Evolutionary conservation across 2,797 vertebrate species (phyloP).

Genomic region (Falco novaeseelandiae): DNA sequence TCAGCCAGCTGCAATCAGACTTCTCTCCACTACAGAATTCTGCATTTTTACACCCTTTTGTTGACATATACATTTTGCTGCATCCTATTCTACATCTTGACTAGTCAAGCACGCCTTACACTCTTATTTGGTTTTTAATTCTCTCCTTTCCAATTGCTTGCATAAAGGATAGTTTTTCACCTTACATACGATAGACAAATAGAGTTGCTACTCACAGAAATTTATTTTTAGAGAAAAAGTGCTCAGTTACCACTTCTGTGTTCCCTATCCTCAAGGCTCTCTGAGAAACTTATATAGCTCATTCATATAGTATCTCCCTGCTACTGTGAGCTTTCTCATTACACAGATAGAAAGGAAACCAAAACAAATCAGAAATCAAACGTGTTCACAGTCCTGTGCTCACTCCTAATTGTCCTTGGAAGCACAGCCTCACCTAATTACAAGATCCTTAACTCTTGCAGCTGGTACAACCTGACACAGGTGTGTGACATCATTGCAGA

Average conservation of each 20-base stretch:
- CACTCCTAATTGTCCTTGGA: background rate
- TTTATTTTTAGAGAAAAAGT: background rate
- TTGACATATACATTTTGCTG: background rate
- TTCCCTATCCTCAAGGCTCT: background rate
- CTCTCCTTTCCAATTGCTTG: background rate
- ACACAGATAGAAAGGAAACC: background rate
- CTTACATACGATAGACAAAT: background rate
- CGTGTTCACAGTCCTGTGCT: background rate
- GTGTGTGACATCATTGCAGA: background rate
- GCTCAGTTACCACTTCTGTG: background rate
- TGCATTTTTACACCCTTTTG: background rate
- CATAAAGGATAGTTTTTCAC: background rate
- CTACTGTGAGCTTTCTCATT: background rate
- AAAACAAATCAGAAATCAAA: background rate
- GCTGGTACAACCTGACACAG: background rate
- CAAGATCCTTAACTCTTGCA: background rate
- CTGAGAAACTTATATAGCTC: background rate
- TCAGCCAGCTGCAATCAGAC: background rate
- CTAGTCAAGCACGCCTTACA: background rate
- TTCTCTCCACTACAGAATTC: background rate
- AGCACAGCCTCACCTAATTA: background rate
- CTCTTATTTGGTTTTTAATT: background rate
- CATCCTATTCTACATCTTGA: background rate
- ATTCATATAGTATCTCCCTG: background rate
- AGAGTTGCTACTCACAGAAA: background rate